These are phyloP conservation scores for Eriocheir sinensis DNA, from an alignment of 1,140 invertebrate genomes.

Conservation along the genomic window DNA sequence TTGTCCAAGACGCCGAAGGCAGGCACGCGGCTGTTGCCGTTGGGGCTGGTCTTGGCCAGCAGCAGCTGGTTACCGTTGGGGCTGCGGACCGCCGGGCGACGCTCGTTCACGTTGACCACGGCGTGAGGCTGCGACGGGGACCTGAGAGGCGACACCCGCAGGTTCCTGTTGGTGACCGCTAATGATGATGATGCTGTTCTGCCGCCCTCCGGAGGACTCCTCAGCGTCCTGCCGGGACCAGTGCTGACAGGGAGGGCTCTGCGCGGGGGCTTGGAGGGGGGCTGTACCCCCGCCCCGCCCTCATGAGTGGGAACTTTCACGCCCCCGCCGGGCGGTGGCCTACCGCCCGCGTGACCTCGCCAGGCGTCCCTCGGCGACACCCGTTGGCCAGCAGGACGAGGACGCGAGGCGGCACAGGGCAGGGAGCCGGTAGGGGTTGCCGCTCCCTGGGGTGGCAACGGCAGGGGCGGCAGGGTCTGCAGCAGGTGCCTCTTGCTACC, in stretches of 20 bases:
- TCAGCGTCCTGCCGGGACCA: background rate
- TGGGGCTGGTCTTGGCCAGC: constrained; percentile 59
- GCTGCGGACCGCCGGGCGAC: background rate
- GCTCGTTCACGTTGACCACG: constrained; percentile 57
- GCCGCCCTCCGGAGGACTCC: constrained; percentile 1
- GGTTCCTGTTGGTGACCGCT: background rate
- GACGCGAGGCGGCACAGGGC: background rate
- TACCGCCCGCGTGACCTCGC: background rate
- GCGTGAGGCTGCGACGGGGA: constrained; percentile 47
- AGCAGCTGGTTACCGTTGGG: constrained; percentile 54
- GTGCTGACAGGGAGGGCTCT: background rate
- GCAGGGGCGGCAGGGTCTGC: constrained; percentile 45
- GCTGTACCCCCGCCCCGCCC: background rate
- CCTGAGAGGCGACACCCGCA: background rate
- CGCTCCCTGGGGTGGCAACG: background rate
- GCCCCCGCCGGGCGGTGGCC: background rate
- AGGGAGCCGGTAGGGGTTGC: background rate
- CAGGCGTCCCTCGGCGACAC: background rate
- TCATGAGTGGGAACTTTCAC: background rate
- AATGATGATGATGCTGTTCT: no score
- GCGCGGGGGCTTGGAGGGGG: constrained; percentile 40
- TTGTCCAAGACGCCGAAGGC: constrained; percentile 45
- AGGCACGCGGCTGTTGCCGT: constrained; percentile 37
- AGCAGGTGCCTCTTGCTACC: constrained; percentile 64
- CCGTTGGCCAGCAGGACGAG: background rate